These are phyloP conservation scores for Pemphigus obesinymphae DNA, from an alignment of 1,140 invertebrate species.

Conservation along the genomic window DNA sequence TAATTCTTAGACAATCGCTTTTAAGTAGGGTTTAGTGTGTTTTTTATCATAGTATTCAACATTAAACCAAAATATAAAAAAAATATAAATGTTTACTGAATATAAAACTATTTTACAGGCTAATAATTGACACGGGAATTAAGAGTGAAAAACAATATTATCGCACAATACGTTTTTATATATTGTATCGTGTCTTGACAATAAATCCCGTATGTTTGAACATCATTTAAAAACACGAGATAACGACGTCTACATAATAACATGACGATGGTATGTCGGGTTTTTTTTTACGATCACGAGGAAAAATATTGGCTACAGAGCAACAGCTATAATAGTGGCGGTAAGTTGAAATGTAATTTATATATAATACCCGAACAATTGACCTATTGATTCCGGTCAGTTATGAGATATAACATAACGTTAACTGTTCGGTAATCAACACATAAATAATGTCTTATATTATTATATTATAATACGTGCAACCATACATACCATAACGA, in stretches of 20 bases:
- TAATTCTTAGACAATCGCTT: too few species aligned
- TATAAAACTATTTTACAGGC: background rate
- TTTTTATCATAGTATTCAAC: too few species aligned
- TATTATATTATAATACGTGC: background rate
- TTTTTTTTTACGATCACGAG: constrained; percentile 14
- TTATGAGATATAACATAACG: background rate
- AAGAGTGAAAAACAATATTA: background rate
- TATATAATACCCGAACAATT: constrained; percentile 17
- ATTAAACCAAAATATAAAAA: too few species aligned
- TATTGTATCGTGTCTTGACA: background rate
- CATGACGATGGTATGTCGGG: background rate
- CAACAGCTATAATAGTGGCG: background rate
- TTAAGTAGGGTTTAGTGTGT: too few species aligned
- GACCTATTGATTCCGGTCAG: constrained; percentile 8
- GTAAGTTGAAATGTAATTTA: constrained; percentile 15
- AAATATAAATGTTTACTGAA: background rate
- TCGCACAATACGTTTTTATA: background rate
- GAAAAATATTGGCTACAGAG: background rate
- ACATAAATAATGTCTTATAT: background rate
- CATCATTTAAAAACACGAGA: background rate
- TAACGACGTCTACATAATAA: background rate
- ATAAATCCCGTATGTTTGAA: background rate
- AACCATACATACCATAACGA: background rate
- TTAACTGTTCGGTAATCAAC: background rate
- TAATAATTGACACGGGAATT: background rate